Conservation (phyloP, 2,113 vertebrate genomes). For the Polyodon spathula region DNA sequence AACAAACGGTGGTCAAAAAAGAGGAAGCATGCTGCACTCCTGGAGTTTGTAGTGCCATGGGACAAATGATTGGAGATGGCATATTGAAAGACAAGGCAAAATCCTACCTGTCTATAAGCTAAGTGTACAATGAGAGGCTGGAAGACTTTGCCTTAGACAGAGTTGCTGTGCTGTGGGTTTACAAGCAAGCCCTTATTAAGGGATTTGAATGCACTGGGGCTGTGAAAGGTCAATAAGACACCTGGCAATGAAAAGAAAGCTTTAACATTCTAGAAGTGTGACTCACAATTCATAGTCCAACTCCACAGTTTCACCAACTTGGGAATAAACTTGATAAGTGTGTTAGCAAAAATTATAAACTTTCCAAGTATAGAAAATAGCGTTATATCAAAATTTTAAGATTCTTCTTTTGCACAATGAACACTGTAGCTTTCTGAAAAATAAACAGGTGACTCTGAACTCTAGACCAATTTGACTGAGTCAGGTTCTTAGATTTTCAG, state of each 20-base stretch:
- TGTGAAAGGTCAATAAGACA: constrained; percentile 1
- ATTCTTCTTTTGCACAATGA: too few species aligned
- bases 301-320: too few species aligned
- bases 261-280: too few species aligned
- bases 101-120: neutral
- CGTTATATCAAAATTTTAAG: too few species aligned
- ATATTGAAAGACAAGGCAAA: neutral
- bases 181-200: neutral
- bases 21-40: constrained; percentile 9
- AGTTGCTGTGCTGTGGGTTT: neutral
- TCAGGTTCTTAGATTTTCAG: too few species aligned
- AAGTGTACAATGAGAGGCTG: neutral
- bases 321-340: too few species aligned
- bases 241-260: neutral
- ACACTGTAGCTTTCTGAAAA: too few species aligned
- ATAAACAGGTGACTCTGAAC: too few species aligned
- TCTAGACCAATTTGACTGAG: too few species aligned
- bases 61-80: neutral
- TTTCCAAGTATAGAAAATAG: too few species aligned
- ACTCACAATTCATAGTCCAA: too few species aligned
- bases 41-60: neutral
- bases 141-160: neutral
- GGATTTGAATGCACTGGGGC: neutral
- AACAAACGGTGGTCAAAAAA: neutral
- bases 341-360: too few species aligned